phyloP scores from a whole-genome alignment of 2,888 invertebrate species.

The Drosophila emarginata region DNA sequence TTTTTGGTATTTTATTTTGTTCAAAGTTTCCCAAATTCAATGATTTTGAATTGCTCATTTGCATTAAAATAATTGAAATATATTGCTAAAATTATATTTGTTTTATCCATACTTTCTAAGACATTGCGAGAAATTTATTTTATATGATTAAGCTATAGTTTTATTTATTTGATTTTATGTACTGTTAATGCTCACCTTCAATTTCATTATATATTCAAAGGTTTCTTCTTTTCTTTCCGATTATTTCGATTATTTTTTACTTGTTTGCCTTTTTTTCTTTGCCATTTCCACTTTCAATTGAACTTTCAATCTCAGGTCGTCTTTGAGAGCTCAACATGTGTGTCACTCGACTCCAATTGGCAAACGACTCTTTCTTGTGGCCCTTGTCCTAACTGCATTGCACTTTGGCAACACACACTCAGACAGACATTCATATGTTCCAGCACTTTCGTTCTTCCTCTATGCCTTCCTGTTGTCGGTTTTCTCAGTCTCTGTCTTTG shows the following conservation, averaged over 20 bases:
- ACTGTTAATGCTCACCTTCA: no score
- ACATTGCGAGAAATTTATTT: no score
- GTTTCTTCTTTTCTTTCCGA: no score
- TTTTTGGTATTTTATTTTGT: no score
- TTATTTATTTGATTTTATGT: no score
- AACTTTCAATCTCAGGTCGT: neutral
- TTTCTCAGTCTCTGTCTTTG: slow-evolving; percentile 22
- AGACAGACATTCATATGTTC: neutral
- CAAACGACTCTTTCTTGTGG: neutral
- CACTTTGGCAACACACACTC: slow-evolving; percentile 49
- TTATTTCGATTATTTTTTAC: neutral
- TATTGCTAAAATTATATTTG: no score
- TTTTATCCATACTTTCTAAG: no score
- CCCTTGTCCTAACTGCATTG: slow-evolving; percentile 14
- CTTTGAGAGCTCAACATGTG: neutral
- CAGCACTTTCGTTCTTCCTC: neutral
- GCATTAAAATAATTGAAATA: no score
- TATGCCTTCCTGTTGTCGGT: slow-evolving; percentile 2
- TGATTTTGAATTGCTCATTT: no score
- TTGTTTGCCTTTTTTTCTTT: neutral
- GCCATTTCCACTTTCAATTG: neutral
- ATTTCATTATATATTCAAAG: no score
- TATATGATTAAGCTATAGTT: no score
- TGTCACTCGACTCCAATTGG: neutral
- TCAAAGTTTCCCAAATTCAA: no score